These are phyloP conservation scores for Enchytraeus crypticus DNA, from an alignment of 2,888 invertebrate genomes.

Conservation along the genomic window DNA sequence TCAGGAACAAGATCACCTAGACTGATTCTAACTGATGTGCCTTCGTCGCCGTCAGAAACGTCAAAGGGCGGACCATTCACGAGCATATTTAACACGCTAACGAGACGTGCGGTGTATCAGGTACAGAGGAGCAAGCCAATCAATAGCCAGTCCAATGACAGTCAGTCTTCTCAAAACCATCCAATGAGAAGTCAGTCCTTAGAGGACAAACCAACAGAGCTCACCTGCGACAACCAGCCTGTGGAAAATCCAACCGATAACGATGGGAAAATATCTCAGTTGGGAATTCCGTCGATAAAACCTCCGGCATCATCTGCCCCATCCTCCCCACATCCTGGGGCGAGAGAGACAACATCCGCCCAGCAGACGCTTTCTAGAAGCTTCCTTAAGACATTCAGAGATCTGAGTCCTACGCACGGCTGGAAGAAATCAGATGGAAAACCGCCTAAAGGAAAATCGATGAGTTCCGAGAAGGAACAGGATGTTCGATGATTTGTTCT, in stretches of 20 bases:
- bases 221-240: too few species aligned
- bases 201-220: too few species aligned
- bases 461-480: neutral
- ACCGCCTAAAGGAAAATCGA: neutral
- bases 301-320: neutral
- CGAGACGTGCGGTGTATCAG: neutral
- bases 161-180: too few species aligned
- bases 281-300: too few species aligned
- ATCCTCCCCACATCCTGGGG: neutral
- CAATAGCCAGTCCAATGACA: too few species aligned
- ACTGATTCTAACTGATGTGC: neutral
- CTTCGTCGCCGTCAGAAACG: neutral
- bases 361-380: neutral
- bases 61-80: neutral
- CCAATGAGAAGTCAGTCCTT: too few species aligned
- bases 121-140: neutral
- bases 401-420: neutral
- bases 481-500: too few species aligned
- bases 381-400: neutral
- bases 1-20: neutral
- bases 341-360: neutral
- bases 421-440: neutral
- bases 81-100: neutral
- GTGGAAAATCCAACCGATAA: too few species aligned
- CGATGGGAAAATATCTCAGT: too few species aligned